Evolutionary conservation across 2,797 vertebrate species (phyloP).

Genomic region (Tiaroga cobitis): DNA sequence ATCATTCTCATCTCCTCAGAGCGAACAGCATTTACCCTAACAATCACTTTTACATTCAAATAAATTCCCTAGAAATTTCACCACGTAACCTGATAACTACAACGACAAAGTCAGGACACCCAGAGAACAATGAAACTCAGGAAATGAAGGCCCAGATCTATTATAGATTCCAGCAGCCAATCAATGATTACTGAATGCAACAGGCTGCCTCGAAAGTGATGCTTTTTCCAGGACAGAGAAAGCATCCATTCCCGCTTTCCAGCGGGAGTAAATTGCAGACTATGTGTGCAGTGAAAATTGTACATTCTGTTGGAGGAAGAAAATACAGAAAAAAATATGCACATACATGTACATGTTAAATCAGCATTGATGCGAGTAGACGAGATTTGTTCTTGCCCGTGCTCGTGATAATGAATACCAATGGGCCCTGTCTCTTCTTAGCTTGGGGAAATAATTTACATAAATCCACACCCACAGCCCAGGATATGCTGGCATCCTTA

Average conservation of each 20-base stretch:
- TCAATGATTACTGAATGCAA: conserved; percentile 41
- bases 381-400: conserved; percentile 9
- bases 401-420: conserved; percentile 41
- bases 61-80: conserved; percentile 74
- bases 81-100: conserved; percentile 69
- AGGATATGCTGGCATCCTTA: not conserved
- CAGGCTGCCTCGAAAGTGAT: conserved; percentile 34
- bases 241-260: not conserved
- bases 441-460: not conserved
- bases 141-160: conserved; percentile 44
- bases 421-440: conserved; percentile 1
- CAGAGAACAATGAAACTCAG: conserved; percentile 2
- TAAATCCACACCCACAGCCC: not conserved
- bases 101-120: conserved; percentile 62
- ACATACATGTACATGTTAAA: conserved; percentile 41
- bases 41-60: conserved; percentile 23
- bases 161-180: conserved; percentile 45
- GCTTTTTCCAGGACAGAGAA: conserved; percentile 32
- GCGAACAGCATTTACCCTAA: conserved; percentile 1
- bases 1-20: conserved; percentile 28
- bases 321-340: conserved; percentile 30
- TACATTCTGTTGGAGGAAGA: conserved; percentile 4
- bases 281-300: not conserved
- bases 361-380: not conserved
- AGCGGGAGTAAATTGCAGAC: conserved; percentile 31